phyloP scores from a whole-genome alignment of 2,797 vertebrate species.

The Spinus pinus region DNA sequence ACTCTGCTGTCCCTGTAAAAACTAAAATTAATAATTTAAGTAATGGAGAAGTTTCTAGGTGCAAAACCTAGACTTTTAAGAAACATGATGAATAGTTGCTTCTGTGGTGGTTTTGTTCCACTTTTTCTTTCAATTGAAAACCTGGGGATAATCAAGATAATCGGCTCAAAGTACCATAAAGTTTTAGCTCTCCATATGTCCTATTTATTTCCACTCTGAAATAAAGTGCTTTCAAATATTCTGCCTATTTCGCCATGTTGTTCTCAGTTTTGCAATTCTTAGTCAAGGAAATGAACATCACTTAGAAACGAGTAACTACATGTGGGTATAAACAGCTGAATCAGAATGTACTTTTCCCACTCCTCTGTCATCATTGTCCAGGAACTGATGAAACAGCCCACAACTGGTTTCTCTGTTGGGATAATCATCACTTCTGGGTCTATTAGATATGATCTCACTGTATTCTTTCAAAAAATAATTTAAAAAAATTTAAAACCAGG shows the following conservation, averaged over 20 bases:
- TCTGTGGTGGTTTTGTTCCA: not conserved
- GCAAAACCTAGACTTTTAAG: not conserved
- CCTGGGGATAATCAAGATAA: not conserved
- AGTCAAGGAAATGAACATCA: constrained; percentile 43
- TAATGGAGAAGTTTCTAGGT: not conserved
- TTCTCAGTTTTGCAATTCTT: constrained; percentile 48
- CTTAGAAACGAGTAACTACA: constrained; percentile 59
- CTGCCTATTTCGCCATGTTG: constrained; percentile 15
- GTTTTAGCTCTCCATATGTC: not conserved
- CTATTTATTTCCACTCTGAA: not conserved
- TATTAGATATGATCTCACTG: constrained; percentile 6
- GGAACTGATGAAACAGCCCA: constrained; percentile 33
- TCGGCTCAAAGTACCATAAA: not conserved
- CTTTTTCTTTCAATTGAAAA: not conserved
- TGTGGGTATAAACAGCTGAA: constrained; percentile 61
- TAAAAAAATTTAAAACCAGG: not conserved
- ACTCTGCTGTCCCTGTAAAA: not conserved
- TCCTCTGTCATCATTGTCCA: constrained; percentile 17
- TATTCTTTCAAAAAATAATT: not conserved
- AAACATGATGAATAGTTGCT: not conserved
- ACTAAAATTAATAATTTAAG: not conserved
- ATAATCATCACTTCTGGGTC: constrained; percentile 42
- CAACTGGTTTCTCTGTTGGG: constrained; percentile 40
- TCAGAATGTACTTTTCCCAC: constrained; percentile 17
- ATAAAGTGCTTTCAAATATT: not conserved